Evolutionary conservation across 2,888 invertebrate species (phyloP).

Genomic region (Hermodice carunculata): DNA sequence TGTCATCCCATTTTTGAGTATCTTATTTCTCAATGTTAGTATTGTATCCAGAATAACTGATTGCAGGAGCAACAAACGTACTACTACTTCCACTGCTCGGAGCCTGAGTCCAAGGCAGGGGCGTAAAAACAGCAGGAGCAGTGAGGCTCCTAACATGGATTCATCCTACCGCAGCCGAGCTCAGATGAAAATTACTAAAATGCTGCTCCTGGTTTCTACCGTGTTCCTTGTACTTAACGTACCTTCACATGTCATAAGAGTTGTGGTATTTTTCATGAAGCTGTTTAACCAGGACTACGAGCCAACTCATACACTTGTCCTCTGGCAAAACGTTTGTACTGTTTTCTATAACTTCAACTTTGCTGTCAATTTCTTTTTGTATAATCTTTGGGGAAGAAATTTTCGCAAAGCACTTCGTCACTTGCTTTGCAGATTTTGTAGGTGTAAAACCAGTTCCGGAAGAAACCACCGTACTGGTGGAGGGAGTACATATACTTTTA

Average conservation of each 20-base stretch:
- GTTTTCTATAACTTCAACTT: constrained; percentile 1
- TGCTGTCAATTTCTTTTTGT: not conserved
- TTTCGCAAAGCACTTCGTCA: not conserved
- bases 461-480: no score
- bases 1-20: not conserved
- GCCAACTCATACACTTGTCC: not conserved
- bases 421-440: no score
- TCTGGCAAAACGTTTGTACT: not conserved
- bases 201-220: not conserved
- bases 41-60: not conserved
- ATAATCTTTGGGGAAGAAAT: not conserved
- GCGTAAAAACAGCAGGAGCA: not conserved
- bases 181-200: constrained; percentile 1
- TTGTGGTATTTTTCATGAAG: not conserved
- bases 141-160: no score
- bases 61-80: no score
- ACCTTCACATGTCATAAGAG: not conserved
- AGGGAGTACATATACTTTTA: no score
- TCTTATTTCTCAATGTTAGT: not conserved
- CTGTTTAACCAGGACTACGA: not conserved
- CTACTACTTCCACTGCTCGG: not conserved
- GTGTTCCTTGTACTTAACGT: not conserved
- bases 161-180: not conserved
- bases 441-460: no score
- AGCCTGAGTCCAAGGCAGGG: not conserved